phyloP scores from a whole-genome alignment of 2,888 invertebrate genomes.

The Leucophenga maculata region DNA sequence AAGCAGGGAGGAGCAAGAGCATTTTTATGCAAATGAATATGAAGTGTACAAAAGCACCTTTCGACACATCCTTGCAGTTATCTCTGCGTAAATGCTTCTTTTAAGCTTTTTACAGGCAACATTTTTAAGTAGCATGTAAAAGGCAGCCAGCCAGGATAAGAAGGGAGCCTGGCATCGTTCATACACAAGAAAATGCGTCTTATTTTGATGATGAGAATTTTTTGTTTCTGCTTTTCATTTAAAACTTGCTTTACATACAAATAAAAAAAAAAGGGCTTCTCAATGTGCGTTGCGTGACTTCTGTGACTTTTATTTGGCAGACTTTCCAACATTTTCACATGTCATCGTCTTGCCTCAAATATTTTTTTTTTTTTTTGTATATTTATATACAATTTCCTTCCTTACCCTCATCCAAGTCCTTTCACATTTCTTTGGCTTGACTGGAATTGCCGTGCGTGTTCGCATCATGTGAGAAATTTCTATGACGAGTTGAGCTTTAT shows the following conservation, averaged over 20 bases:
- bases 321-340: slow-evolving; percentile 1
- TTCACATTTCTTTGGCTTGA: background rate
- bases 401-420: slow-evolving; percentile 2
- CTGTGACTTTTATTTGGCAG: slow-evolving; percentile 23
- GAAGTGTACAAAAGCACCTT: slow-evolving; percentile 30
- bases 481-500: slow-evolving; percentile 22
- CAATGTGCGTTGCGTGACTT: slow-evolving; percentile 19
- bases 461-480: background rate
- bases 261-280: background rate
- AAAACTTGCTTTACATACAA: background rate
- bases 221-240: slow-evolving; percentile 10
- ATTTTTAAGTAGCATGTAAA: slow-evolving; percentile 23
- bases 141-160: slow-evolving; percentile 26
- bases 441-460: background rate
- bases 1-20: no score
- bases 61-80: background rate
- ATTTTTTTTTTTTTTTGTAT: background rate
- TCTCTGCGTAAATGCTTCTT: slow-evolving; percentile 10
- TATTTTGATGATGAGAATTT: background rate
- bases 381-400: slow-evolving; percentile 37
- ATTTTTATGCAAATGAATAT: slow-evolving; percentile 59
- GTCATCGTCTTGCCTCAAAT: slow-evolving; percentile 1
- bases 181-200: background rate
- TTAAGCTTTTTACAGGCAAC: slow-evolving; percentile 5
- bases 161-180: slow-evolving; percentile 17